Base-by-base conservation (phyloP, 2,888 invertebrate genomes). In the Drosophila testacea region DNA sequence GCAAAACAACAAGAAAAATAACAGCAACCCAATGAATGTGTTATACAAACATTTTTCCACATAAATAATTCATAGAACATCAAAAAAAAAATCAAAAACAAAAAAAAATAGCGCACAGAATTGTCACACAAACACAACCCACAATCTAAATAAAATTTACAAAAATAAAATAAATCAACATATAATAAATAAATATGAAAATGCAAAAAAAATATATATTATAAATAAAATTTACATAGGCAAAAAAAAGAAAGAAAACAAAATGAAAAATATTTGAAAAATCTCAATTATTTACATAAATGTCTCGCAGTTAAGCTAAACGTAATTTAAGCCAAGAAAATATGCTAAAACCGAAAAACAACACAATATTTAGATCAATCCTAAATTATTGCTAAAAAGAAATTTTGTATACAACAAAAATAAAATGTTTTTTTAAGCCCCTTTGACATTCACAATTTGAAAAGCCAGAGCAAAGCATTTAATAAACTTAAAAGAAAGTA, bases 231-330 rank as follows among this genome's bases (percentile, higher is more conserved):
- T 81, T 87, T 89, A 86, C 83, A 81, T 85, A 85, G 83, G 71
- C 62, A 85, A 83, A 83, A 71, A 54, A 28, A 42, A 67, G 54
- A 59, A 44, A 60, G 63, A 72, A 68, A 47, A 51, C 62, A 48
- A 36, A 13, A 34, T 30, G 44, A 69, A 66, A 73, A 73, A 73
- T 65, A 71, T 83, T 83, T 88, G 69, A 75, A 78, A 83, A 87
- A 82, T 85, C 89, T 88, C 89, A 86, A 85, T 89, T 89, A 86
- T 85, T 86, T 89, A 86, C 88, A 88, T 88, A 85, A 89, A 89
- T 86, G 88, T 89, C 88, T 85, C 88, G 86, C 81, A 85, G 73
- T 71, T 89, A 86, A 89, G 89, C 85, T 86, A 88, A 84, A 80
- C 71, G 69, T 81, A 81, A 79, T 79, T 64, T 76, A 81, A 79